phyloP scores from a whole-genome alignment of 2,113 vertebrate species.

The Colistium nudipinnis region DNA sequence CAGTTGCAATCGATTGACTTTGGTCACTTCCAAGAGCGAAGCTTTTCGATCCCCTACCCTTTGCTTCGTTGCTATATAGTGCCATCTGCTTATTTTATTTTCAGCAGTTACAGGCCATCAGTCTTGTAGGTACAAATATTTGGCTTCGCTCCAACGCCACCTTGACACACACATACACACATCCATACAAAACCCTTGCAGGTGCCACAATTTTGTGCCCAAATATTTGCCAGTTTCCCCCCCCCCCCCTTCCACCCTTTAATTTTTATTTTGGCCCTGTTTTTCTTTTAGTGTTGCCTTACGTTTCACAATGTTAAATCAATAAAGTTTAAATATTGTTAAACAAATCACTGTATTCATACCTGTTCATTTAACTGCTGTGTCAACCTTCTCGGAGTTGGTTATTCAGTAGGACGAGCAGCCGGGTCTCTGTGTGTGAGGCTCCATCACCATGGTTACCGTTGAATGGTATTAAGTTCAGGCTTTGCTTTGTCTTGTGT shows the following conservation, averaged over 20 bases:
- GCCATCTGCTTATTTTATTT: constrained; percentile 34
- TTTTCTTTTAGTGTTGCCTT: constrained; percentile 75
- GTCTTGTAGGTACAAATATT: constrained; percentile 52
- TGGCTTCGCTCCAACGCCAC: constrained; percentile 24
- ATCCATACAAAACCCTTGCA: constrained; percentile 40
- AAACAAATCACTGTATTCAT: constrained; percentile 46
- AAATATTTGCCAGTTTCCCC: neutral
- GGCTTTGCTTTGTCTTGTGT: constrained; percentile 11
- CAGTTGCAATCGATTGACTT: constrained; percentile 9
- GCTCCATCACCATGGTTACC: constrained; percentile 47
- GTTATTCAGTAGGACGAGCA: constrained; percentile 38
- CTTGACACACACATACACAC: constrained; percentile 14
- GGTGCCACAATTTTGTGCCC: constrained; percentile 53
- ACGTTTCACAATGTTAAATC: constrained; percentile 75
- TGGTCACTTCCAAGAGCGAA: constrained; percentile 39
- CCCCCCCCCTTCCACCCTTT: constrained; percentile 3
- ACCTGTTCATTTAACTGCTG: constrained; percentile 5
- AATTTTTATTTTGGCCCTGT: constrained; percentile 42
- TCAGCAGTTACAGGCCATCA: constrained; percentile 20
- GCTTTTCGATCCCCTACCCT: constrained; percentile 34
- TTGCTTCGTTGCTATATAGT: constrained; percentile 30
- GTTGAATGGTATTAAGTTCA: constrained; percentile 53
- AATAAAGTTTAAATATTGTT: constrained; percentile 82
- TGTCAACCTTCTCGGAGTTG: constrained; percentile 55
- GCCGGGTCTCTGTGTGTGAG: neutral